A percentile compares a stretch with the other conserved stretches of the same genome.
phyloP scores from a whole-genome alignment of 2,888 invertebrate genomes.

The Elgonia sp. region DNA sequence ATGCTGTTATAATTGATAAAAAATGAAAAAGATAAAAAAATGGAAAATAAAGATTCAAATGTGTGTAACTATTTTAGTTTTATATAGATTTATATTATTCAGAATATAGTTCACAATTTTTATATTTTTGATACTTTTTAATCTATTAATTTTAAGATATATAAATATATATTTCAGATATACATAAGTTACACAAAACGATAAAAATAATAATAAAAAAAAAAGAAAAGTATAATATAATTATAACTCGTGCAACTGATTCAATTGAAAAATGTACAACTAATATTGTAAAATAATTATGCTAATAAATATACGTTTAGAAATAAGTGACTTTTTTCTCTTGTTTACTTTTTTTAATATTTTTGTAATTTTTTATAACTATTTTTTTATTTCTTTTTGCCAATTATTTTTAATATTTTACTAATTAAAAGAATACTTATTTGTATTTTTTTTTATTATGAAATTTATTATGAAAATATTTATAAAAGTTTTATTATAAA shows the following conservation, averaged over 20 bases:
- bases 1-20: constrained; percentile 65
- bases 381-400: no score
- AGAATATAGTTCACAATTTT: constrained; percentile 59
- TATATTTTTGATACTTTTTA: constrained; percentile 70
- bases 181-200: constrained; percentile 21
- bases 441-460: no score
- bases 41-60: constrained; percentile 42
- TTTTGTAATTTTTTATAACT: no score
- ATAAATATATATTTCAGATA: constrained; percentile 51
- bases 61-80: constrained; percentile 60
- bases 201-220: neutral
- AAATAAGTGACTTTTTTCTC: constrained; percentile 15
- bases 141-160: constrained; percentile 59
- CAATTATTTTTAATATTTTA: no score
- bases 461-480: no score
- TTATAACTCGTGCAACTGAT: constrained; percentile 47
- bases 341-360: neutral
- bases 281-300: constrained; percentile 57
- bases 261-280: constrained; percentile 57
- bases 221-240: constrained; percentile 43
- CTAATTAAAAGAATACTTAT: no score
- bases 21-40: constrained; percentile 22
- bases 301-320: constrained; percentile 64
- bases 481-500: no score
- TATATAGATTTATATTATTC: constrained; percentile 58